phyloP scores from a whole-genome alignment of 2,797 vertebrate species.

The Amniataba percoides region DNA sequence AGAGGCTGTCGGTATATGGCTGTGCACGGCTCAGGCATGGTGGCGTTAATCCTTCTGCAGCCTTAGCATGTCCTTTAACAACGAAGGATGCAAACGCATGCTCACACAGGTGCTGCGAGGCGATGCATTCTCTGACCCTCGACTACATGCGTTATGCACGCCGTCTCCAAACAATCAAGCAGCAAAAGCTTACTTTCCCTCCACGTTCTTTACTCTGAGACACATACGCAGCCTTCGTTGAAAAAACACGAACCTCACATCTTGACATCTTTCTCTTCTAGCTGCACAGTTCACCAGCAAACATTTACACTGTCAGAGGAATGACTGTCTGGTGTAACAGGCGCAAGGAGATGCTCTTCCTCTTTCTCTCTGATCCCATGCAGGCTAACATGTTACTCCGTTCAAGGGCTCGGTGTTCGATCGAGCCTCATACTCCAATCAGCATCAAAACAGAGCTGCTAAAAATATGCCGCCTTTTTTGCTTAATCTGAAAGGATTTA shows the following conservation, averaged over 20 bases:
- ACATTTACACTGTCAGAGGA: slow-evolving; percentile 61
- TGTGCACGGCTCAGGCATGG: slow-evolving; percentile 23
- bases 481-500: slow-evolving; percentile 5
- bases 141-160: slow-evolving; percentile 16
- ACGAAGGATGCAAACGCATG: slow-evolving; percentile 31
- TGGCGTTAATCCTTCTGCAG: slow-evolving; percentile 57
- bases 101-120: not conserved
- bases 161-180: slow-evolving; percentile 36
- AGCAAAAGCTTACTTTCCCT: not conserved
- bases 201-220: slow-evolving; percentile 23
- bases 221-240: slow-evolving; percentile 32
- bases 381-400: slow-evolving; percentile 20
- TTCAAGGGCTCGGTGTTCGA: slow-evolving; percentile 36
- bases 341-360: slow-evolving; percentile 3
- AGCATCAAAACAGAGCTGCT: slow-evolving; percentile 38
- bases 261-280: slow-evolving; percentile 52
- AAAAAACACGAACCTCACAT: slow-evolving; percentile 45
- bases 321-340: slow-evolving; percentile 23
- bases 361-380: slow-evolving; percentile 17
- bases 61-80: slow-evolving; percentile 22
- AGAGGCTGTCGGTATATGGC: slow-evolving; percentile 9
- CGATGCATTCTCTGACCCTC: not conserved
- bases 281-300: slow-evolving; percentile 64
- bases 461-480: slow-evolving; percentile 39
- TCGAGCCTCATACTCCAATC: slow-evolving; percentile 40